Percentiles rank a stretch among this genome's conserved stretches.
phyloP scores from a whole-genome alignment of 2,888 invertebrate genomes.

The Argynnis bischoffii region DNA sequence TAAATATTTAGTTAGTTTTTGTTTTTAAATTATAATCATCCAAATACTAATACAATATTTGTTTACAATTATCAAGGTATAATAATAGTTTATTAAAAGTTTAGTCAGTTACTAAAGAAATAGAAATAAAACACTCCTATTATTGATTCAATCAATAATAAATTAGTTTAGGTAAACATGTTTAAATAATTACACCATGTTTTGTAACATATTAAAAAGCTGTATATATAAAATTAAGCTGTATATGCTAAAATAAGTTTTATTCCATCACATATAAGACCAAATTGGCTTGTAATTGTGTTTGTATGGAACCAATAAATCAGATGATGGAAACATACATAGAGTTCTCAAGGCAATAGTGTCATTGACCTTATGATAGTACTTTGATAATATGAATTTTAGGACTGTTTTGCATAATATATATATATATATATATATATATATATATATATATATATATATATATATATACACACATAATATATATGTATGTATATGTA shows the following conservation, averaged over 20 bases:
- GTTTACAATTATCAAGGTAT: not conserved
- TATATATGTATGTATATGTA: no score
- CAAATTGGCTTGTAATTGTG: slow-evolving; percentile 18
- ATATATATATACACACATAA: no score
- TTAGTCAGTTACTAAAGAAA: not conserved
- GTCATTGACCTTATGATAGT: slow-evolving; percentile 47
- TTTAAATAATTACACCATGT: slow-evolving; percentile 16
- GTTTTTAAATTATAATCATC: no score
- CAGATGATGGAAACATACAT: slow-evolving; percentile 44
- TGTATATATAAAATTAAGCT: not conserved
- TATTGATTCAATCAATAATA: not conserved
- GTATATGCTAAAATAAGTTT: slow-evolving; percentile 11
- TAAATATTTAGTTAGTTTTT: no score
- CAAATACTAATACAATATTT: not conserved
- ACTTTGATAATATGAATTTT: slow-evolving; percentile 44
- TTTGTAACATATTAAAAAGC: slow-evolving; percentile 12
- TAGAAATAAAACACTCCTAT: not conserved
- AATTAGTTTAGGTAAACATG: not conserved
- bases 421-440: not conserved
- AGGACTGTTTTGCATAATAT: not conserved
- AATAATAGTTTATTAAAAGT: no score
- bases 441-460: no score
- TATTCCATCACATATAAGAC: slow-evolving; percentile 16
- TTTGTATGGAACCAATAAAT: slow-evolving; percentile 33
- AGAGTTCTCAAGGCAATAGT: slow-evolving; percentile 42